Base-by-base conservation (phyloP, 2,797 vertebrate species). In the Sebastes minor region DNA sequence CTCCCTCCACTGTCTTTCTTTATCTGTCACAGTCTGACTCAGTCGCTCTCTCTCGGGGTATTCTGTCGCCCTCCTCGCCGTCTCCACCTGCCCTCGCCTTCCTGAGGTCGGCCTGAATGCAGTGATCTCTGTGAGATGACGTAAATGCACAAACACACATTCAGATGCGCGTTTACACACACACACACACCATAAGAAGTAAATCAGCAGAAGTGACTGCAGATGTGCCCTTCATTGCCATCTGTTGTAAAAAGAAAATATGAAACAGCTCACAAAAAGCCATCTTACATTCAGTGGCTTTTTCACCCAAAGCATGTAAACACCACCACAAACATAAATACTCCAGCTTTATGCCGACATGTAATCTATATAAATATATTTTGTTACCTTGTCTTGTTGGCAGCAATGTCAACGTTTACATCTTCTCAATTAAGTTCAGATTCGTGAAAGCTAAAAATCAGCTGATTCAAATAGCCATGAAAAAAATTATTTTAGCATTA, bases 171-270 rank as follows among this genome's bases (percentile, higher is more conserved):
- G 7, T 8, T 16, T 46, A 33, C 57, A 60, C 65, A 55, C 30
- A 72, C 28, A 30, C 77, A 71, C 46, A 71, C 57, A 56, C 12
- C 8, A 32, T 14, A 32, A 74, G 33, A 78, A 72, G 53, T 85
- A 86, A 87, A 89, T 89, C 82, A 89, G 74, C 84, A 79, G 74
- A 90, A 90, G 82, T 79, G 86, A 73, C 85, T 76, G 84, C 87
- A 92, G 84, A 91, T 84, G 78, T 88, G 86, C 77, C 88, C 87
- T 83, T 84, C 83, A 62, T 72, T 84, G 62, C 88, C 91, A 92
- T 92, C 89, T 92, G 90, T 84, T 87, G 70, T 69, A 42, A 73
- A 78, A 18, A 23, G 6, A 22, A 35, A 32, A 82, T 57, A 22
- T 80, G 55, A 80, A 76, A 22, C 60, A 69, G 42, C 71, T 74